Evolutionary conservation across 2,797 vertebrate species (phyloP), one percentile per base, ranked within the genome.

Genomic region (Arrhamphus sclerolepis): DNA sequence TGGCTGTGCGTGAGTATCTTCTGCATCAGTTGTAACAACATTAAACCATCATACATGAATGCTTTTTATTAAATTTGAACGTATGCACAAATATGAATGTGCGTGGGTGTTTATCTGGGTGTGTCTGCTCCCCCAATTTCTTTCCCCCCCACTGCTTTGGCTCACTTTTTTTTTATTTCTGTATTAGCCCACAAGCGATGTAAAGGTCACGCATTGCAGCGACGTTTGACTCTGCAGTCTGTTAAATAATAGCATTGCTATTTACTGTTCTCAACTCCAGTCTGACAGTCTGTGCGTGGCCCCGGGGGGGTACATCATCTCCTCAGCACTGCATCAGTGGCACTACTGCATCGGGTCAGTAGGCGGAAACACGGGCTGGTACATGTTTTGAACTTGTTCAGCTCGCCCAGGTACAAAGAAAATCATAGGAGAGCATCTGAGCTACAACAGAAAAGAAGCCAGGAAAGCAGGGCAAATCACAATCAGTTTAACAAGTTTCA

Each of bases 181-280:
- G 59, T 77, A 82, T 83, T 75, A 86, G 75, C 78, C 81, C 78
- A 80, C 66, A 80, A 85, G 81, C 68, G 42, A 82, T 72, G 80
- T 80, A 87, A 89, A 89, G 87, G 85, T 89, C 84, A 82, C 65
- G 59, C 69, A 40, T 42, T 82, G 75, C 84, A 77, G 71, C 41
- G 34, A 60, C 56, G 19, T 80, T 85, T 81, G 77, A 87, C 83
- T 85, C 70, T 55, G 55, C 62, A 81, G 80, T 85, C 85, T 81
- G 82, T 85, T 85, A 85, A 86, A 82, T 86, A 85, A 85, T 67
- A 54, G 55, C 73, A 2, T 65, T 70, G 66, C 75, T 87, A 82
- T 87, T 89, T 86, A 79, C 77, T 69, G 78, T 73, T 84, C 74
- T 73, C 81, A 59, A 59, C 61, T 66, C 40, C 19, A 2, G 56